These are phyloP conservation scores for Hoplodrina ambigua DNA, from an alignment of 2,888 invertebrate species.

Conservation along the genomic window DNA sequence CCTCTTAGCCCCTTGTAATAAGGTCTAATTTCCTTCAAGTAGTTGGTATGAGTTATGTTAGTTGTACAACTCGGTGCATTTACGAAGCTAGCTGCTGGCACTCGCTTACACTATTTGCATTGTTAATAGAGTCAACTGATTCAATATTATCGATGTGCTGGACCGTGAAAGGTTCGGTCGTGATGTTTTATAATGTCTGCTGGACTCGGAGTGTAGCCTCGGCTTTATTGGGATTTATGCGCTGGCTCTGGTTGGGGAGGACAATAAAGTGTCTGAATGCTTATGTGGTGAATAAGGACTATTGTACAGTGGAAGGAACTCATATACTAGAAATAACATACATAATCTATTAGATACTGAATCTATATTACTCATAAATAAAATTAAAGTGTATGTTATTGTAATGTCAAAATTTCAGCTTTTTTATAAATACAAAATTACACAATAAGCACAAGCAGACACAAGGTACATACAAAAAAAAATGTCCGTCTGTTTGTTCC, in stretches of 20 bases:
- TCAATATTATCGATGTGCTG: conserved; percentile 82
- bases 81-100: conserved; percentile 79
- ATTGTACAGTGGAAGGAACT: not conserved
- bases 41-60: conserved; percentile 36
- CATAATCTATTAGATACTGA: not conserved
- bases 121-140: conserved; percentile 86
- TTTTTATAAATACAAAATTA: too few relatives aligned
- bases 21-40: conserved; percentile 46
- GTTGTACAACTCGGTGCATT: conserved; percentile 77
- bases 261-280: conserved; percentile 29
- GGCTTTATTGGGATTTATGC: conserved; percentile 36
- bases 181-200: conserved; percentile 64
- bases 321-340: conserved; percentile 2
- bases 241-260: conserved; percentile 10
- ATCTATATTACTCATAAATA: not conserved
- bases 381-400: too few relatives aligned
- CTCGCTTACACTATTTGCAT: conserved; percentile 83
- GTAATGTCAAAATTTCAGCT: too few relatives aligned
- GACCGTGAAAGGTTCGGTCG: conserved; percentile 67
- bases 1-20: conserved; percentile 39
- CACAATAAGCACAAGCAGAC: too few relatives aligned
- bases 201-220: conserved; percentile 29
- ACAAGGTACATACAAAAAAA: too few relatives aligned
- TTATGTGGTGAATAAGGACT: conserved; percentile 15
- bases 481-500: too few relatives aligned